Evolutionary conservation across 2,113 vertebrate species (phyloP), one percentile per base, ranked within the genome.

Genomic region (Tetraodon nigroviridis): DNA sequence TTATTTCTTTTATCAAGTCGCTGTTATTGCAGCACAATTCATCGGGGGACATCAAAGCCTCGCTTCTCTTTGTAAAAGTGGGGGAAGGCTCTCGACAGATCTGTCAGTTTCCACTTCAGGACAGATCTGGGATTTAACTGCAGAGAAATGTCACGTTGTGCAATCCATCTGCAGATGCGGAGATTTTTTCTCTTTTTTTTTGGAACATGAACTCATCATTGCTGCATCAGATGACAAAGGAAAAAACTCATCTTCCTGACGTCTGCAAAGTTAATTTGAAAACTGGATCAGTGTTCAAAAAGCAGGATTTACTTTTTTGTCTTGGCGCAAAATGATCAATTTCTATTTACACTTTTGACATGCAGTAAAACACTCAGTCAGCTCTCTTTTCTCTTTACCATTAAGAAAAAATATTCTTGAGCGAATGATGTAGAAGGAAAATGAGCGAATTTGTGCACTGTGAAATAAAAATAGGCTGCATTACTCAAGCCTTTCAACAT

Each of bases 31-130:
- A 7, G 67, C 48, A 44, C 63, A 59, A 78, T 76, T 83, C 73
- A 60, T 63, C 3, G 2, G 64, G 76, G 76, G 63, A 83, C 73
- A 70, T 83, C 80, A 81, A 86, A 83, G 78, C 61, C 57, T 58
- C 57, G 29, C 64, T 66, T 79, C 70, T 80, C 52, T 69, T 67
- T 80, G 79, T 61, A 79, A 80, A 86, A 76, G 73, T 74, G 77
- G 24, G 21, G 62, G 67, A 65, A 79, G 64, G 78, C 72, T 82
- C 61, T 72, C 62, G 14, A 59, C 8, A 63, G 65, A 64, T 78
- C 67, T 65, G 69, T 84, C 75, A 73, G 75, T 79, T 84, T 61
- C 75, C 75, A 77, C 78, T 83, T 71, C 66, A 76, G 58, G 55
- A 72, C 20, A 20, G 54, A 73, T 64, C 63, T 61, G 63, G 75